Evolutionary conservation across 2,888 invertebrate species (phyloP).

Genomic region (Mythimna pallens): DNA sequence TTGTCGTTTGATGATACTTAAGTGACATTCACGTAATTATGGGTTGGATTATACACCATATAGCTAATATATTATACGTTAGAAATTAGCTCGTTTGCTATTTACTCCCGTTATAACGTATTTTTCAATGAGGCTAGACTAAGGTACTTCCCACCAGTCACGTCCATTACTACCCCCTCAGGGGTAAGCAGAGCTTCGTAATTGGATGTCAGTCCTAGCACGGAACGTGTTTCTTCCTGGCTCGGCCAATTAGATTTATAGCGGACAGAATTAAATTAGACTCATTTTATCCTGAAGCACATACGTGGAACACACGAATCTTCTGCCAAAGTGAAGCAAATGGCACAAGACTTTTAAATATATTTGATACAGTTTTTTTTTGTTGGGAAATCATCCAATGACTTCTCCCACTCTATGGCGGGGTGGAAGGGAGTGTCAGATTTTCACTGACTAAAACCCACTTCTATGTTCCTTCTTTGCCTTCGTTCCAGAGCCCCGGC

Average conservation of each 20-base stretch:
- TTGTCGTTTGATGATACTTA: background rate
- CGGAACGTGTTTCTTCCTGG: conserved; percentile 27
- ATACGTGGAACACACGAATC: background rate
- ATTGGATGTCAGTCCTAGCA: conserved; percentile 42
- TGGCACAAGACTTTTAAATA: background rate
- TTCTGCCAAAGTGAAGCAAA: background rate
- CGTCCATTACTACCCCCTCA: conserved; percentile 6
- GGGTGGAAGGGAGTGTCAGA: too few species aligned
- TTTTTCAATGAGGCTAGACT: background rate
- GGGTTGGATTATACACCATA: background rate
- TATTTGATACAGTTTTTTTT: too few species aligned
- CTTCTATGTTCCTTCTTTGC: too few species aligned
- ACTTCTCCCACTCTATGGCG: too few species aligned
- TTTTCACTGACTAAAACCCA: too few species aligned
- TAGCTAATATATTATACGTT: background rate
- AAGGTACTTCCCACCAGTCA: background rate
- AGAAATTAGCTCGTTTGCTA: background rate
- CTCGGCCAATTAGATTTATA: conserved; percentile 16
- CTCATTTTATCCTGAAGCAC: background rate
- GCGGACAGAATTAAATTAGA: conserved; percentile 3
- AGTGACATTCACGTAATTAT: background rate
- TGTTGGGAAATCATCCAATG: too few species aligned
- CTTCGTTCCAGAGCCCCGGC: too few species aligned
- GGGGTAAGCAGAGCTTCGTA: conserved; percentile 36
- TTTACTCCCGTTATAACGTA: background rate